These are phyloP conservation scores for Petaurus breviceps DNA, from an alignment of 2,113 vertebrate genomes.

Conservation along the genomic window DNA sequence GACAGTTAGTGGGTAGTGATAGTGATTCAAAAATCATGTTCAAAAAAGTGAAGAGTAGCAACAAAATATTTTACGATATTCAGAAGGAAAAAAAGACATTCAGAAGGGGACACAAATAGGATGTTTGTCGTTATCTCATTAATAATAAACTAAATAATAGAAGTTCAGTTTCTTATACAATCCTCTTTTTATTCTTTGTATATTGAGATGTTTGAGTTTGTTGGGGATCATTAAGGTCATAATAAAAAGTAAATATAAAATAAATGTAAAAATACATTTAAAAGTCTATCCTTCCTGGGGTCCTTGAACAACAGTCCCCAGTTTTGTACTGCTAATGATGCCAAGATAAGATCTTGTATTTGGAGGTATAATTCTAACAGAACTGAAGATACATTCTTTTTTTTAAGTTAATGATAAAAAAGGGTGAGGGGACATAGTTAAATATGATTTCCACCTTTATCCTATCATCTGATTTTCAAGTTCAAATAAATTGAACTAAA, in stretches of 20 bases:
- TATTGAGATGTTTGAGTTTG: not conserved
- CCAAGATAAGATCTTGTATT: not conserved
- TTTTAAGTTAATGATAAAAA: conserved; percentile 19
- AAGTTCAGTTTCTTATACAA: not conserved
- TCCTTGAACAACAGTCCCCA: not conserved
- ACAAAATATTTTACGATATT: not conserved
- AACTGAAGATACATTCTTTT: conserved; percentile 32
- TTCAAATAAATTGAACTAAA: conserved; percentile 58
- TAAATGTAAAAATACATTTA: not conserved
- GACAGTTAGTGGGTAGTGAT: not conserved
- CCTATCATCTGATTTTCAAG: conserved; percentile 47
- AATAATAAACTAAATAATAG: not conserved
- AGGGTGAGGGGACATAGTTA: not conserved
- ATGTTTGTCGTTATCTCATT: not conserved
- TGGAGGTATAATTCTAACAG: conserved; percentile 44
- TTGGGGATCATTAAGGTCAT: not conserved
- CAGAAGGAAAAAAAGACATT: not conserved
- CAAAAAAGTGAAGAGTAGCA: not conserved
- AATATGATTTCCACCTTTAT: conserved; percentile 53
- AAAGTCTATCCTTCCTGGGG: not conserved
- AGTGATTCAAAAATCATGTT: not conserved
- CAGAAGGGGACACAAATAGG: not conserved
- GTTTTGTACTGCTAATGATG: not conserved
- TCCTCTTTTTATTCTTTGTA: not conserved
- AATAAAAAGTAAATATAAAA: not conserved